phyloP scores from a whole-genome alignment of 2,888 invertebrate genomes.

The Mesorhabditis sp. region DNA sequence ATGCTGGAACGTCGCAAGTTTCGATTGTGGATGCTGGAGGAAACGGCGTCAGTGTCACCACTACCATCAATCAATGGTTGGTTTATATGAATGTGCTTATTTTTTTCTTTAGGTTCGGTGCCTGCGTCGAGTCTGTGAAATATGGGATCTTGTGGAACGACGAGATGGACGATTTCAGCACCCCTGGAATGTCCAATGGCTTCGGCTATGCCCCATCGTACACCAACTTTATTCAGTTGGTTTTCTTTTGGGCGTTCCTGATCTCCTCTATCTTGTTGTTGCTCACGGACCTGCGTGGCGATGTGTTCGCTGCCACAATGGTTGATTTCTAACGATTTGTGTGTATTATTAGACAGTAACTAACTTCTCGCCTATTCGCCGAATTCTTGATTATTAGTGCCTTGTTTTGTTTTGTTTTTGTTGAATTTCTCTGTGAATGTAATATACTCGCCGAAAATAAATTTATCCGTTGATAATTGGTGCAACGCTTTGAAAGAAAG shows the following conservation, averaged over 20 bases:
- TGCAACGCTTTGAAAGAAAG: no score
- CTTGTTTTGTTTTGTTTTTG: no score
- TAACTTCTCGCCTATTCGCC: no score
- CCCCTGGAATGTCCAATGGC: conserved; percentile 45
- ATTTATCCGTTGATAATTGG: no score
- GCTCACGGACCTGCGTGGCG: no score
- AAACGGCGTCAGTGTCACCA: conserved; percentile 86
- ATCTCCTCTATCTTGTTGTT: conserved; percentile 74
- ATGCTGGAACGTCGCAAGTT: conserved; percentile 83
- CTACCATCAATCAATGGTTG: conserved; percentile 82
- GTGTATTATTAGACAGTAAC: no score
- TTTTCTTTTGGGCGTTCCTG: conserved; percentile 68
- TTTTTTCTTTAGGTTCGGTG: conserved; percentile 66
- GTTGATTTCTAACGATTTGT: no score
- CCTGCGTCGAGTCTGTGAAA: conserved; percentile 70
- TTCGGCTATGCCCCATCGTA: conserved; percentile 69
- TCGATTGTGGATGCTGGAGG: conserved; percentile 75
- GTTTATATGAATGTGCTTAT: not conserved
- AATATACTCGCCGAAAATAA: no score
- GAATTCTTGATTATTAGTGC: no score
- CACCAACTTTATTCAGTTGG: conserved; percentile 72
- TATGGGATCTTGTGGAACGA: conserved; percentile 88
- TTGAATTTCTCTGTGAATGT: no score
- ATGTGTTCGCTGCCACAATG: no score
- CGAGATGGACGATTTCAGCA: conserved; percentile 85